Conservation (phyloP, 1,140 invertebrate species). For the Drosophila dunni region DNA sequence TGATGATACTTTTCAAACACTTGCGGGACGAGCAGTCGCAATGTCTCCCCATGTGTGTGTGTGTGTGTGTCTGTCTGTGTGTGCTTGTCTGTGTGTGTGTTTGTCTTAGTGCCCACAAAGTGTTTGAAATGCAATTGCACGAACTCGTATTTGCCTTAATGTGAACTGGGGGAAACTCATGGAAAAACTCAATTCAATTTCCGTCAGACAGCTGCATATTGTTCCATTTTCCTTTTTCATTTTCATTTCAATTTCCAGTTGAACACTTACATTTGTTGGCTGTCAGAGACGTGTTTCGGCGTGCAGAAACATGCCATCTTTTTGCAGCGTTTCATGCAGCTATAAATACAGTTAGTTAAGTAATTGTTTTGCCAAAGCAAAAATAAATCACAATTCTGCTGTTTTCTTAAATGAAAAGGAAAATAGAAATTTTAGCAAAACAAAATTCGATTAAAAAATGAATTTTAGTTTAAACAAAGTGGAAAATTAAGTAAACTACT, state of each 20-base stretch:
- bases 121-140: slow-evolving; percentile 18
- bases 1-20: slow-evolving; percentile 24
- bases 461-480: no score
- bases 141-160: slow-evolving; percentile 6
- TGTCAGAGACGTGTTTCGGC: slow-evolving; percentile 49
- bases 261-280: slow-evolving; percentile 69
- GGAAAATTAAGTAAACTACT: no score
- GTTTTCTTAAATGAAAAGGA: no score
- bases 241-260: slow-evolving; percentile 39
- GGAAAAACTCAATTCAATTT: slow-evolving; percentile 68
- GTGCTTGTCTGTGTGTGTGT: no score
- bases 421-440: no score
- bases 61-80: no score
- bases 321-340: not conserved
- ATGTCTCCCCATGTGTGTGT: not conserved
- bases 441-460: no score
- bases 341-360: no score
- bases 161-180: not conserved
- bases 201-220: slow-evolving; percentile 59
- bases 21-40: not conserved
- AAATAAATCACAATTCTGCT: no score
- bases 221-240: slow-evolving; percentile 21
- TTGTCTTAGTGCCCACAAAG: slow-evolving; percentile 7
- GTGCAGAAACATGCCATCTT: slow-evolving; percentile 35
- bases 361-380: no score